phyloP scores from a whole-genome alignment of 2,113 vertebrate genomes.

The Acrocephalus kingi region DNA sequence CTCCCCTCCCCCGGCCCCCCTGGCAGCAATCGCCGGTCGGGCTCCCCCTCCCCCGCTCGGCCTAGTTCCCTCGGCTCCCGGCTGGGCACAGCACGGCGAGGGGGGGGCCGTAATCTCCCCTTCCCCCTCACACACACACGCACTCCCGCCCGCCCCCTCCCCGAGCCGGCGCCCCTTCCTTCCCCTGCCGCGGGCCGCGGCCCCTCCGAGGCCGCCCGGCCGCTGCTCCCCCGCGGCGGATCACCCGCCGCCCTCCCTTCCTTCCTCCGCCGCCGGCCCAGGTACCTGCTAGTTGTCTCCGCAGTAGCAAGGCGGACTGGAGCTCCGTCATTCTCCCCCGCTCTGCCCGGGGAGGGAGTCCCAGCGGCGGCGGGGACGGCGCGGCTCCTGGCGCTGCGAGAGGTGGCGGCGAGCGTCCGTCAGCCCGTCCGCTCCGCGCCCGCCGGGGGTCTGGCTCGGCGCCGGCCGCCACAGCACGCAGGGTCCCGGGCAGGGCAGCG shows the following conservation, averaged over 20 bases:
- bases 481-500: conserved; percentile 36
- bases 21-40: not conserved
- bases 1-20: not conserved
- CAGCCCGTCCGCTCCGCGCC: conserved; percentile 17
- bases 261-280: not conserved
- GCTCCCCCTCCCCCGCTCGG: conserved; percentile 27
- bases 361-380: conserved; percentile 43
- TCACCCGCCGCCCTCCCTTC: not conserved
- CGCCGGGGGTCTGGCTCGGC: not conserved
- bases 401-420: conserved; percentile 33
- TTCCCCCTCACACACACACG: not conserved
- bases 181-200: not conserved
- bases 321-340: conserved; percentile 90
- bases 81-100: not conserved
- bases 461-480: conserved; percentile 40
- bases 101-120: not conserved
- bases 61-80: conserved; percentile 15
- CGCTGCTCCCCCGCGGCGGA: not conserved
- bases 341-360: conserved; percentile 28
- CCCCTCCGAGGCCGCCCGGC: not conserved
- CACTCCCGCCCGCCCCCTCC: not conserved
- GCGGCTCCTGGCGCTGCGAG: conserved; percentile 39
- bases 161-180: not conserved
- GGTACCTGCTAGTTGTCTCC: conserved; percentile 97
- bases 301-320: conserved; percentile 93